phyloP scores from a whole-genome alignment of 2,888 invertebrate species.

The Hylaea fasciaria region DNA sequence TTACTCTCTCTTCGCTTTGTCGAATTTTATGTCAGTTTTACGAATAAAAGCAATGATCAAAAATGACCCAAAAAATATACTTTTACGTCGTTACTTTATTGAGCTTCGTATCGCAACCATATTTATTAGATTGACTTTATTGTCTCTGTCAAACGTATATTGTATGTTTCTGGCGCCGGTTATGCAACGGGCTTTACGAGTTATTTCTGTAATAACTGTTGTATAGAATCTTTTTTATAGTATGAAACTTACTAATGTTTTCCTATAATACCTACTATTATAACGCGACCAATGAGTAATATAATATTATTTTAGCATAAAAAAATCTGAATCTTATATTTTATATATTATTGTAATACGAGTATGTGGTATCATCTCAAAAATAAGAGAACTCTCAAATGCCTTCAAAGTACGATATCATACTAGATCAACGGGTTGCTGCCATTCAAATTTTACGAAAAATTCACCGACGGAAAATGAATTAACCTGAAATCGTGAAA shows the following conservation, averaged over 20 bases:
- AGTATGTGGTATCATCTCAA: no score
- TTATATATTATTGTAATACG: no score
- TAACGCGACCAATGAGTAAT: no score
- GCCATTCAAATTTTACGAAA: constrained; percentile 55
- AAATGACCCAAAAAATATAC: constrained; percentile 34
- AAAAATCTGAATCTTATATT: no score
- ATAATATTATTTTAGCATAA: no score
- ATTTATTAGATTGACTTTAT: constrained; percentile 41
- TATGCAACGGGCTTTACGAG: constrained; percentile 11
- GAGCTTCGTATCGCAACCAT: constrained; percentile 31
- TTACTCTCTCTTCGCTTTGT: constrained; percentile 16
- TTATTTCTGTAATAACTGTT: constrained; percentile 8
- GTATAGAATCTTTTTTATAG: neutral
- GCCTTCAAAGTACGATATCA: no score
- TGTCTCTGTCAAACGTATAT: constrained; percentile 28
- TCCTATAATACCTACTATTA: no score
- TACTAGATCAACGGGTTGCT: constrained; percentile 44
- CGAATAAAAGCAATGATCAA: constrained; percentile 31
- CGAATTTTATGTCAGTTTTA: constrained; percentile 19
- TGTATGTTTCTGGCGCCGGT: constrained; percentile 31
- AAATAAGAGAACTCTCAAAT: no score
- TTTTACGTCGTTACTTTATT: constrained; percentile 35
- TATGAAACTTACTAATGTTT: neutral
- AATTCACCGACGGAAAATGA: constrained; percentile 44
- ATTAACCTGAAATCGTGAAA: constrained; percentile 34